phyloP scores from a whole-genome alignment of 2,113 vertebrate species.

The Callipepla californica region DNA sequence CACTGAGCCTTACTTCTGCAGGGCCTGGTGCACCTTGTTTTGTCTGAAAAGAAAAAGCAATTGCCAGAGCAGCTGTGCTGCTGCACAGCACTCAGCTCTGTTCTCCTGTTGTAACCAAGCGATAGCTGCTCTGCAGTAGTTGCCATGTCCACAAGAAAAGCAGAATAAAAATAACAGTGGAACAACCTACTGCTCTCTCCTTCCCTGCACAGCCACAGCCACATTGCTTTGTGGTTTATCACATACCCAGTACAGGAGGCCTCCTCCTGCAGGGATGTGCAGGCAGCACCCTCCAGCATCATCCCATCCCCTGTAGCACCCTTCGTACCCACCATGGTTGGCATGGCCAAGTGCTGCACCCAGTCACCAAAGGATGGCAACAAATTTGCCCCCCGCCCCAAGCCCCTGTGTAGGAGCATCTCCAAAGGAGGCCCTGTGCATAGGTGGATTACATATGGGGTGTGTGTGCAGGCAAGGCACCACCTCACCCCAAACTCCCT shows the following conservation, averaged over 20 bases:
- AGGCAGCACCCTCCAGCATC: neutral
- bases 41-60: neutral
- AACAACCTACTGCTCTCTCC: neutral
- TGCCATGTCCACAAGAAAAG: neutral
- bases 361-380: neutral
- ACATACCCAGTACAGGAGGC: rapidly evolving
- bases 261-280: neutral
- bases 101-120: neutral
- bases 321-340: neutral
- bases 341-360: neutral
- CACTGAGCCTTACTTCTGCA: neutral
- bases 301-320: rapidly evolving
- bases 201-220: rapidly evolving
- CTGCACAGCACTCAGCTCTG: rapidly evolving
- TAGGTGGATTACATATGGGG: rapidly evolving
- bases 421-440: rapidly evolving
- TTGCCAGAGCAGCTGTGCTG: neutral
- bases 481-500: neutral
- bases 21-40: neutral
- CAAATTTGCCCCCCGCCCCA: neutral
- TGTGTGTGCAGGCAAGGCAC: neutral
- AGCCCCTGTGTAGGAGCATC: rapidly evolving
- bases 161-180: neutral
- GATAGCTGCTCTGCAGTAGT: neutral
- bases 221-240: neutral